Evolutionary conservation across 2,888 invertebrate genomes (phyloP).

Genomic region (Mylabris sibirica): DNA sequence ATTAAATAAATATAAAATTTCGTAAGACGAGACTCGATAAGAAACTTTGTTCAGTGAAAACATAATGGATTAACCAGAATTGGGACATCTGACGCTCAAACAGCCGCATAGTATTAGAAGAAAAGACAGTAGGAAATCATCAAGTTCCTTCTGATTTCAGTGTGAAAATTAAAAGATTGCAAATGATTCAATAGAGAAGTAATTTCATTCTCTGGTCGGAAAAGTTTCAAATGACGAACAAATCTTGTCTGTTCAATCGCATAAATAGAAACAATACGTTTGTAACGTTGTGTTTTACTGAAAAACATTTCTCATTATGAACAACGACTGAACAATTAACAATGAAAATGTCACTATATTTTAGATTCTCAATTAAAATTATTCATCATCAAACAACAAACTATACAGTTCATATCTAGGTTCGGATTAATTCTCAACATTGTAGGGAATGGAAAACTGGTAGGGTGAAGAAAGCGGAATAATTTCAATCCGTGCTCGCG

Average conservation of each 20-base stretch:
- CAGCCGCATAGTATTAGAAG: background rate
- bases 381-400: background rate
- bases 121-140: background rate
- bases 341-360: background rate
- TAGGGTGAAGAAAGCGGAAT: constrained; percentile 52
- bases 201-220: background rate
- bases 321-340: background rate
- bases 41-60: background rate
- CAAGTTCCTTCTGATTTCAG: background rate
- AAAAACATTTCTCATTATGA: background rate
- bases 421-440: constrained; percentile 45
- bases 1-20: constrained; percentile 12
- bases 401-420: constrained; percentile 17
- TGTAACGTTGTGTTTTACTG: background rate
- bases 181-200: background rate
- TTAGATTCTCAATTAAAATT: background rate
- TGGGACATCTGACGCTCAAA: background rate
- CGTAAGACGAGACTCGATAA: background rate
- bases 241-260: background rate
- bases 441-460: constrained; percentile 45
- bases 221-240: constrained; percentile 8
- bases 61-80: background rate
- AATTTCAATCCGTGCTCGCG: constrained; percentile 54
- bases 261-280: background rate
- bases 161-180: constrained; percentile 1